Conservation (phyloP, 2,797 vertebrate species). For the Macroramphosus scolopax region DNA sequence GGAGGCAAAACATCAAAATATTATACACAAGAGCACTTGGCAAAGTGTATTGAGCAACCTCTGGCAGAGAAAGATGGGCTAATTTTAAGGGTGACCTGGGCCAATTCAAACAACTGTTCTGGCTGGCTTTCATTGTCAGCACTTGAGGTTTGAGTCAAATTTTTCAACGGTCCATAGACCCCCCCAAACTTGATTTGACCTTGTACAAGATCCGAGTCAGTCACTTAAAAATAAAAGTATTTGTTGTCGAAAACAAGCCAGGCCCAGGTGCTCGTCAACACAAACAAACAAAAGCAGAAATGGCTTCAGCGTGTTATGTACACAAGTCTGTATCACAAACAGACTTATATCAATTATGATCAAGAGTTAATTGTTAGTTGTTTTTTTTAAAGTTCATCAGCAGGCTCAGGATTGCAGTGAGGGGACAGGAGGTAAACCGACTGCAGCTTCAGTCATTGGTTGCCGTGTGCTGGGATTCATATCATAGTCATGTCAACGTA, state of each 20-base stretch:
- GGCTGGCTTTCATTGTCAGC: slow-evolving; percentile 83
- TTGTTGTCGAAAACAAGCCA: slow-evolving; percentile 52
- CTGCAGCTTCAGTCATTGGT: slow-evolving; percentile 31
- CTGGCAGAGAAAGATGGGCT: slow-evolving; percentile 84
- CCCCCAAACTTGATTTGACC: slow-evolving; percentile 66
- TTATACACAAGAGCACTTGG: slow-evolving; percentile 82
- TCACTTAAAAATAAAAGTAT: slow-evolving; percentile 70
- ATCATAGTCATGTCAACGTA: slow-evolving; percentile 56
- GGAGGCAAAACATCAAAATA: slow-evolving; percentile 75
- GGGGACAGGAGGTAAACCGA: slow-evolving; percentile 29
- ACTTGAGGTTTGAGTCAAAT: slow-evolving; percentile 80
- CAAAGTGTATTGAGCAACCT: slow-evolving; percentile 75
- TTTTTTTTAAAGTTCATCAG: too few species aligned
- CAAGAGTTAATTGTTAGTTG: slow-evolving; percentile 27
- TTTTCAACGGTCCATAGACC: slow-evolving; percentile 66
- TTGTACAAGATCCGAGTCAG: slow-evolving; percentile 68
- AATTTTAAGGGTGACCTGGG: slow-evolving; percentile 81
- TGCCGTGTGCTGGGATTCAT: slow-evolving; percentile 47
- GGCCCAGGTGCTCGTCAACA: slow-evolving; percentile 54
- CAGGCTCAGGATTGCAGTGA: slow-evolving; percentile 2
- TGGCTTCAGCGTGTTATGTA: slow-evolving; percentile 19
- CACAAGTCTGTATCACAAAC: too few species aligned
- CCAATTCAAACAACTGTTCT: slow-evolving; percentile 90
- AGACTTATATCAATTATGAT: too few species aligned
- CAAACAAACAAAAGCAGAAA: slow-evolving; percentile 38